These are phyloP conservation scores for Chironomus riparius DNA, from an alignment of 2,888 invertebrate species.

Conservation along the genomic window DNA sequence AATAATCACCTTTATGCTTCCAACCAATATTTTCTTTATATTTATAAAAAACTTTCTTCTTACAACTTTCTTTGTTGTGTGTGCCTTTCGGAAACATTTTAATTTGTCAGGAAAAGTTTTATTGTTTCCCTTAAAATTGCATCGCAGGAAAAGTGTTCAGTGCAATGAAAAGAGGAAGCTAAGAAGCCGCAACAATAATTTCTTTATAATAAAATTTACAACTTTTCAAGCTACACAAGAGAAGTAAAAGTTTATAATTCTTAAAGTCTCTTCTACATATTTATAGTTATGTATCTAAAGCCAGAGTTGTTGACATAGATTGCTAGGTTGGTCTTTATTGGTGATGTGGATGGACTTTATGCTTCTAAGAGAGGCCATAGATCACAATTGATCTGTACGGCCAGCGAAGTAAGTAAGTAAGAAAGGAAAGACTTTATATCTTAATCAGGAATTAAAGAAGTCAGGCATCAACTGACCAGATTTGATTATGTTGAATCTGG, in stretches of 20 bases:
- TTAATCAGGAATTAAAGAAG: no score
- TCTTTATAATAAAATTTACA: constrained; percentile 2
- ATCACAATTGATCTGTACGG: no score
- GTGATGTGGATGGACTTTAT: no score
- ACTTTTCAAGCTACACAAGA: background rate
- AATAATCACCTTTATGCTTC: background rate
- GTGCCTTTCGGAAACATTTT: constrained; percentile 5
- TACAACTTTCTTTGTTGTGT: background rate
- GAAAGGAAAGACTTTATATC: no score
- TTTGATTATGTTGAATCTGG: no score
- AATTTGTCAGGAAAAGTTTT: constrained; percentile 5
- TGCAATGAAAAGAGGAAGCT: background rate
- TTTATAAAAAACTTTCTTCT: background rate
- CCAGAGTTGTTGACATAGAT: background rate
- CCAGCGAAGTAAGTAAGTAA: no score
- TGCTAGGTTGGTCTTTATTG: no score
- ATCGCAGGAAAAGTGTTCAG: background rate
- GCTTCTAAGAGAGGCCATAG: no score
- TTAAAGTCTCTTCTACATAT: background rate
- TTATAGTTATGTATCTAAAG: background rate
- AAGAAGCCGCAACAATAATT: constrained; percentile 7
- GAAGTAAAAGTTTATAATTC: background rate
- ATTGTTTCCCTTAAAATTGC: background rate
- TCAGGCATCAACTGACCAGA: no score
- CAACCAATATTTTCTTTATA: background rate